phyloP scores from a whole-genome alignment of 2,888 invertebrate genomes.

The Apamea anceps region DNA sequence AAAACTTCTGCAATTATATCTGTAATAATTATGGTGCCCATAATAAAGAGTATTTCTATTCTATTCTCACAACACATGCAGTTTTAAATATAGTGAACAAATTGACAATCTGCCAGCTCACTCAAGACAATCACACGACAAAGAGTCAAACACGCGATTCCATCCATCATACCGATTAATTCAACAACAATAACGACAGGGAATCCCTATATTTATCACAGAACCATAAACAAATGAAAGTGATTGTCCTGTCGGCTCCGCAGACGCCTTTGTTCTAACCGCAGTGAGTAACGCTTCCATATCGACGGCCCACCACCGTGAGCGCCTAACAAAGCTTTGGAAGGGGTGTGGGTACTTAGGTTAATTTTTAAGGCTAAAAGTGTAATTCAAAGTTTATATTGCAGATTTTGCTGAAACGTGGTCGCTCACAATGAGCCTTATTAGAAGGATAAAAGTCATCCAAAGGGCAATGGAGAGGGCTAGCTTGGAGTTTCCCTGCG shows the following conservation, averaged over 20 bases:
- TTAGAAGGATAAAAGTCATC: too few relatives aligned
- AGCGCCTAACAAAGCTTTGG: constrained; percentile 40
- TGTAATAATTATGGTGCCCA: too few relatives aligned
- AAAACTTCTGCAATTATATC: too few relatives aligned
- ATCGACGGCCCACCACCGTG: constrained; percentile 54
- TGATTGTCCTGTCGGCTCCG: constrained; percentile 61
- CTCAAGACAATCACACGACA: background rate
- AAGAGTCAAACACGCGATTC: background rate
- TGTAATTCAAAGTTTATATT: background rate
- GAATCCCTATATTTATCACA: constrained; percentile 29
- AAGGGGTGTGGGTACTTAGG: constrained; percentile 46
- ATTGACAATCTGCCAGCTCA: background rate
- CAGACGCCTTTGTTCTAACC: constrained; percentile 62
- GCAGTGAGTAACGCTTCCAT: constrained; percentile 63
- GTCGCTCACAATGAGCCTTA: too few relatives aligned
- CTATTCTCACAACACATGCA: background rate
- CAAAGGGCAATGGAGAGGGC: too few relatives aligned
- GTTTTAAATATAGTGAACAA: background rate
- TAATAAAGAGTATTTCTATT: too few relatives aligned
- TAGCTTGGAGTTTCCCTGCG: too few relatives aligned
- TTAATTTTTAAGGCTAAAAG: background rate
- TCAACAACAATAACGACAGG: constrained; percentile 32
- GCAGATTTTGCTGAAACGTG: background rate
- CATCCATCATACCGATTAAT: constrained; percentile 23
- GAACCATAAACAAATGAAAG: constrained; percentile 50